These are phyloP conservation scores for Acinonyx jubatus DNA, from an alignment of 2,113 vertebrate genomes.

Conservation along the genomic window DNA sequence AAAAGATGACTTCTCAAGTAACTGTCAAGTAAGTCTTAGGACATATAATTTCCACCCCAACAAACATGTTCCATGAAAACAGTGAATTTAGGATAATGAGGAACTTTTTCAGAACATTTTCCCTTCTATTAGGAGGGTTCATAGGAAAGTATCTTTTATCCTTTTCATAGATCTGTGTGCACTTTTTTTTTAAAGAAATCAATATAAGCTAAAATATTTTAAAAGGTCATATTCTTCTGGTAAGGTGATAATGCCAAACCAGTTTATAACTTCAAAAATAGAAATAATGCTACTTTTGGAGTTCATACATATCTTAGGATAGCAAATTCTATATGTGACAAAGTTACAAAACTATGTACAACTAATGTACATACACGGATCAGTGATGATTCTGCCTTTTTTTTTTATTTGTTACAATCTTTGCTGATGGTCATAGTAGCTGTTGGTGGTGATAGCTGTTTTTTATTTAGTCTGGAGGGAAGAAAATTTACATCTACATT, in stretches of 20 bases:
- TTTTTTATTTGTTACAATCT: neutral
- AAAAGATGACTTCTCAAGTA: constrained; percentile 17
- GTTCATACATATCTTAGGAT: neutral
- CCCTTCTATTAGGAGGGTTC: too few species aligned
- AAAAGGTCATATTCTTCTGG: neutral
- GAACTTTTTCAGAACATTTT: neutral
- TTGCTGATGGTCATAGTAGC: neutral
- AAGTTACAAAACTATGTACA: neutral
- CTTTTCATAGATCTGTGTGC: neutral
- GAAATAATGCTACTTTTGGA: neutral
- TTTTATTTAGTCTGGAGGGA: neutral
- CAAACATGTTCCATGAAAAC: neutral
- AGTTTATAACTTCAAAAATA: neutral
- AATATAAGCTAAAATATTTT: neutral
- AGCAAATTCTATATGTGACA: neutral
- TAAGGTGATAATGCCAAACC: neutral
- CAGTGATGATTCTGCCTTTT: neutral
- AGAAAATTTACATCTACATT: neutral
- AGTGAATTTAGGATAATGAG: neutral
- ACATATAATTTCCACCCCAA: neutral
- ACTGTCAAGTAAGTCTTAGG: neutral
- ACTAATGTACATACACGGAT: neutral
- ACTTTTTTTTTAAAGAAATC: neutral
- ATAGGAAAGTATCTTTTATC: too few species aligned
- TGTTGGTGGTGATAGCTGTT: neutral